Evolutionary conservation across 2,888 invertebrate genomes (phyloP), one percentile per base, ranked within the genome.

Genomic region (Pachydiplax longipennis): DNA sequence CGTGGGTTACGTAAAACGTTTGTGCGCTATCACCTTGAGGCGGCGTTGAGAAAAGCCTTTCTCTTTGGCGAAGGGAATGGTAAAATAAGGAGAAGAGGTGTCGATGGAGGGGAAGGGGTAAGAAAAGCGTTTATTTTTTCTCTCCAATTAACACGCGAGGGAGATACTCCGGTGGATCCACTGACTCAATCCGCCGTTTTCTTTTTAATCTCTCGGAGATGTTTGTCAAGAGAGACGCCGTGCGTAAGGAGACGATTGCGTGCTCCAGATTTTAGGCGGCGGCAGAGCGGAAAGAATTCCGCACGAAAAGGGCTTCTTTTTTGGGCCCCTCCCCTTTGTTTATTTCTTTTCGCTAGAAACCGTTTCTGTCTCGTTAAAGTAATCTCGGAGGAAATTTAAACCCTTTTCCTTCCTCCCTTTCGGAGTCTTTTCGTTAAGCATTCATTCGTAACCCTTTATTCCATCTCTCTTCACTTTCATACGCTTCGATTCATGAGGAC

Each of bases 381-480:
- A 83, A 83, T 83, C 83, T 83, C 83, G 35, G 83, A 83, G 83
- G 35, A 83, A 83, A 83, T 58, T 83, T 58, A 15, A 35, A 83
- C 15, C 58, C 58, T 18, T 35, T 25, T 31, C 48, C 58, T 53
- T 12, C 31, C 15, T 83, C 58, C 58, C 40, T 81, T 22, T 40
- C 81, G 37, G 18, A 25, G 31, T 81, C 81, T 37, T 81, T 81
- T 81, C 81, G 8, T 48, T 5, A 18, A 58, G 6, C 31, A 31
- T 6, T 31, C 35, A 8, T 83, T 31, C 83, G 18, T 48, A 35
- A 58, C 18, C 73, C 13, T 53, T 31, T 25, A 25, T 83, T 35
- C 81, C 81, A 44, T 81, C 37, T 35, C 44, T 37, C 44, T 25
- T 31, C n/a, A 15, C 53, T 83, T 25, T 48, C 48, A 4, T 10